Percentiles rank a stretch among this genome's conserved stretches.
These are phyloP conservation scores for Caenorhabditis japonica DNA, from an alignment of 2,888 invertebrate genomes.

Conservation along the genomic window DNA sequence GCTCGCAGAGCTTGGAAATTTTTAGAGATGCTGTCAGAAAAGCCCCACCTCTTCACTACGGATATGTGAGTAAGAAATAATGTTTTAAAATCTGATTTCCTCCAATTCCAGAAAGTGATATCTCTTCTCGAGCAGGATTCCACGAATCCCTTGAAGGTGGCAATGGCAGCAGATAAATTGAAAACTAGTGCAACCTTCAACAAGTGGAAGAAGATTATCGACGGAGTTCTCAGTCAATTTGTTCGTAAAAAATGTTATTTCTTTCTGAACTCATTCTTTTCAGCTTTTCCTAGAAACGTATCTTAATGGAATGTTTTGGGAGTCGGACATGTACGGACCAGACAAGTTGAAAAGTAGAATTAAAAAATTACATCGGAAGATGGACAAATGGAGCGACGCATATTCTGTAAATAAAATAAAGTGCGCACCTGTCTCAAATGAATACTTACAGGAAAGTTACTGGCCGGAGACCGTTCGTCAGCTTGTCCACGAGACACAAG, in stretches of 20 bases:
- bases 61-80: neutral
- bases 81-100: neutral
- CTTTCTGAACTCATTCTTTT: neutral
- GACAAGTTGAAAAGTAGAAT: neutral
- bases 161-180: neutral
- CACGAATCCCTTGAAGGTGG: neutral
- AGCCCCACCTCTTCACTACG: neutral
- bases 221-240: neutral
- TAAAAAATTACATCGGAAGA: neutral
- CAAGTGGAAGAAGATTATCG: neutral
- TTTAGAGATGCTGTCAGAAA: neutral
- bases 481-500: neutral
- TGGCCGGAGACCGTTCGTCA: constrained; percentile 1
- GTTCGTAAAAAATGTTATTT: neutral
- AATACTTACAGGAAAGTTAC: too few species aligned
- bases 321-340: constrained; percentile 4
- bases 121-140: too few species aligned
- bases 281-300: constrained; percentile 4
- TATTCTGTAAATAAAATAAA: neutral
- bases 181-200: neutral
- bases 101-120: too few species aligned
- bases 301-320: neutral
- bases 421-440: too few species aligned
- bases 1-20: neutral
- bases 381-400: neutral